Conservation (phyloP, 2,888 invertebrate genomes). For the Drymonia ruficornis region DNA sequence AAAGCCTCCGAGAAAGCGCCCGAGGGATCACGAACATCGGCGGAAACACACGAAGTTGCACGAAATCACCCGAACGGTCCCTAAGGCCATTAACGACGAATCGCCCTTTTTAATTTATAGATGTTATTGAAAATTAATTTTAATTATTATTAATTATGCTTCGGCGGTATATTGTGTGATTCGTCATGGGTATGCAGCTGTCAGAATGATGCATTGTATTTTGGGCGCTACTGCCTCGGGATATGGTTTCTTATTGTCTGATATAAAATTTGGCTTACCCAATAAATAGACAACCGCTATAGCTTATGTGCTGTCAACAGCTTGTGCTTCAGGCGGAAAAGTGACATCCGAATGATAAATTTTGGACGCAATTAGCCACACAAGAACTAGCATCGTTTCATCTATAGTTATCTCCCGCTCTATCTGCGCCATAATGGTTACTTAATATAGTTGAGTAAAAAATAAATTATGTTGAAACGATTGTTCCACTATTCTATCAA, state of each 20-base stretch:
- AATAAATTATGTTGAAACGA: too few species aligned
- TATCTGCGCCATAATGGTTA: too few species aligned
- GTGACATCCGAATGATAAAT: conserved; percentile 20
- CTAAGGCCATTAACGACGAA: conserved; percentile 34
- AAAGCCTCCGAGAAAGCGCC: conserved; percentile 53
- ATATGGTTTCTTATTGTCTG: conserved; percentile 19
- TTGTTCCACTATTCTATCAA: too few species aligned
- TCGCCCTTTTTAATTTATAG: conserved; percentile 56
- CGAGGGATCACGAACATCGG: conserved; percentile 41
- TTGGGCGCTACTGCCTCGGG: conserved; percentile 9
- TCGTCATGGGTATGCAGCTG: conserved; percentile 31
- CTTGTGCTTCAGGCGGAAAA: conserved; percentile 27
- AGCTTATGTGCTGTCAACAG: conserved; percentile 29
- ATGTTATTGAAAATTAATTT: conserved; percentile 57
- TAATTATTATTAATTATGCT: conserved; percentile 56
- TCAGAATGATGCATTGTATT: conserved; percentile 14
- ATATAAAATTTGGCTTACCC: conserved; percentile 8
- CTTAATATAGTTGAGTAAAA: too few species aligned
- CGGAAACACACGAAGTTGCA: conserved; percentile 37
- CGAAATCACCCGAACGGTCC: conserved; percentile 44
- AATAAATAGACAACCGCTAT: conserved; percentile 22
- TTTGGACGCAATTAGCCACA: not conserved
- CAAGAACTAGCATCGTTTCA: not conserved
- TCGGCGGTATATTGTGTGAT: conserved; percentile 40
- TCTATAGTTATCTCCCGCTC: not conserved